Base-by-base conservation (phyloP, 2,888 invertebrate species). In the Pollenia angustigena region DNA sequence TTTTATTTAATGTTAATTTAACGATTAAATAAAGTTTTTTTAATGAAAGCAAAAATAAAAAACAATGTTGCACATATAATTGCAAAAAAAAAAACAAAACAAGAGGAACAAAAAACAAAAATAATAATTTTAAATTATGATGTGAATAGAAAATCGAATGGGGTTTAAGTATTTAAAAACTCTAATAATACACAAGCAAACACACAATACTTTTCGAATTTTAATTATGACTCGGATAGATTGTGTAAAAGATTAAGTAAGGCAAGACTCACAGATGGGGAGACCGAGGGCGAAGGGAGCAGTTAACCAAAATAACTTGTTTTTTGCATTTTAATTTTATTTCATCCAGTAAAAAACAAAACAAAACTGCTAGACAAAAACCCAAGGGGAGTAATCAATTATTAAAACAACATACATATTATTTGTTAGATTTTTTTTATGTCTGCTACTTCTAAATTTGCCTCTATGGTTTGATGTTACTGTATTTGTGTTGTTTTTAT, bases 301-400 rank as follows among this genome's bases (percentile, higher is more conserved):
- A 23, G 32, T 16, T 8, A 54, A 7, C 23, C 14, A 44, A 32
- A 58, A 48, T 58, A 48, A 16, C 62, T 52, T 62, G 44, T 75
- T 75, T 52, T 54, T 76, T 52, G 75, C 62, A 52, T 54, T 64
- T 18, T 23, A 60, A 74, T 54, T 54, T 2, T 44, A 56, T 72
- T 60, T 56, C 46, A 58, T 48, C 11, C n/a, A 72, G 7, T 18
- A 2, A 46, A n/a, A 69, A 16, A 69, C 8, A 12, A 40, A 50
- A 72, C 14, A 71, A n/a, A 14, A 12, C 16, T 23, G n/a, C 16
- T 8, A 23, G 48, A 50, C 60, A n/a, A n/a, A 48, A 72, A n/a
- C 12, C 10, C 10, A 56, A 14, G 58, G 58, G 14, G 14, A 32
- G 58, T 32, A 32, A 32, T 32, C 6, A 32, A 32, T 4, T 32